Evolutionary conservation across 1,140 invertebrate species (phyloP).

Genomic region (Stratiolaelaps scimitus): DNA sequence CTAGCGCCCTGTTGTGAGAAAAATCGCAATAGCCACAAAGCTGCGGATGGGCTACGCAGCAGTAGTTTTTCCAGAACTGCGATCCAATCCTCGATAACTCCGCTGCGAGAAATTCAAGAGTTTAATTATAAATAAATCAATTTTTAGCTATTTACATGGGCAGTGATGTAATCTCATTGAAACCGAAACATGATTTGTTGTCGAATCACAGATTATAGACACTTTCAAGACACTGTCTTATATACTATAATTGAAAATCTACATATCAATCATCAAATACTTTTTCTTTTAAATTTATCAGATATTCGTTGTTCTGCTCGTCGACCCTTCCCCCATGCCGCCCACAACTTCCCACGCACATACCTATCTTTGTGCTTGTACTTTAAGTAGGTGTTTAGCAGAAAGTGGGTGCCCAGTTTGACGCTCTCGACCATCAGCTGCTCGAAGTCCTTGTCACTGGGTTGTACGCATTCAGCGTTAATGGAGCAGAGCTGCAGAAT

Average conservation of each 20-base stretch:
- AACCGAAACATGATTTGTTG: too few relatives aligned
- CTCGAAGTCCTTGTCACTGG: conserved; percentile 37
- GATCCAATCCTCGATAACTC: conserved; percentile 43
- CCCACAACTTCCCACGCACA: conserved; percentile 25
- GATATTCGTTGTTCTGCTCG: neutral
- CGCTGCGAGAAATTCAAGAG: conserved; percentile 38
- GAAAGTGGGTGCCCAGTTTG: conserved; percentile 43
- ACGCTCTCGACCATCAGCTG: conserved; percentile 40
- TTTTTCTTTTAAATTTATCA: neutral
- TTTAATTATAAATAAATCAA: too few relatives aligned
- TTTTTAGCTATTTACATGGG: too few relatives aligned
- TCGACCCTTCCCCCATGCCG: too few relatives aligned
- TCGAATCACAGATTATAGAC: too few relatives aligned
- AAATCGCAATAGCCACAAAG: conserved; percentile 42
- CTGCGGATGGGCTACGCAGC: conserved; percentile 39
- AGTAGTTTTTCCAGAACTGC: conserved; percentile 40
- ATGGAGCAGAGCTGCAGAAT: conserved; percentile 44
- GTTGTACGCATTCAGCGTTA: conserved; percentile 37
- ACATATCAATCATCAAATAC: neutral
- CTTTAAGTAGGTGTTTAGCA: conserved; percentile 47
- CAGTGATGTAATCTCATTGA: too few relatives aligned
- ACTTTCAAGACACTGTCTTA: too few relatives aligned
- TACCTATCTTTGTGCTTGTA: conserved; percentile 42
- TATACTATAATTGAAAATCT: neutral
- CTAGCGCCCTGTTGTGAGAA: conserved; percentile 40